phyloP scores from a whole-genome alignment of 2,113 vertebrate species.

The Puma concolor region DNA sequence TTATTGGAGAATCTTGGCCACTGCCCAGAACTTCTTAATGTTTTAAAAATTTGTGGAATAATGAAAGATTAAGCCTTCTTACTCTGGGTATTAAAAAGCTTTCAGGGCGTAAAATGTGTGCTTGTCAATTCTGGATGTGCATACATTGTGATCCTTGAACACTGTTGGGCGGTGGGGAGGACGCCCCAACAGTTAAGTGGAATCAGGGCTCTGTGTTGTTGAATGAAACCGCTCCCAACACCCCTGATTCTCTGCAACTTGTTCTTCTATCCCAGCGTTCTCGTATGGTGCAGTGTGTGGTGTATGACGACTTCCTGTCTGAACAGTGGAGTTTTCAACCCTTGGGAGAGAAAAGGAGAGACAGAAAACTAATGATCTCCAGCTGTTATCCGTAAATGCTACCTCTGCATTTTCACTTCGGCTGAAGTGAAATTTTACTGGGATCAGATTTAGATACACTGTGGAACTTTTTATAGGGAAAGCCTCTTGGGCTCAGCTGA shows the following conservation, averaged over 20 bases:
- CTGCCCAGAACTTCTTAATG: not conserved
- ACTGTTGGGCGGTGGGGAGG: accelerated
- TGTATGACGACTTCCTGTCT: constrained; percentile 89
- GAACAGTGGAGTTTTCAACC: constrained; percentile 83
- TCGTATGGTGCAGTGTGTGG: constrained; percentile 74
- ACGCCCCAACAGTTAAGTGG: not conserved
- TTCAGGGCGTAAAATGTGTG: not conserved
- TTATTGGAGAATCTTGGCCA: constrained; percentile 20
- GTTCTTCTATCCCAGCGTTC: constrained; percentile 74
- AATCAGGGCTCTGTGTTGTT: not conserved
- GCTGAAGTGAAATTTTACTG: constrained; percentile 77
- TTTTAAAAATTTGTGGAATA: constrained; percentile 39
- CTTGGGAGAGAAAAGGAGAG: constrained; percentile 81
- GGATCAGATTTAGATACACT: constrained; percentile 82
- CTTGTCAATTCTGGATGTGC: not conserved
- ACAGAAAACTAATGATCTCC: constrained; percentile 88
- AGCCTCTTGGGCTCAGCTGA: constrained; percentile 75
- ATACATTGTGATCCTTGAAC: not conserved
- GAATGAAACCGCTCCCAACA: not conserved
- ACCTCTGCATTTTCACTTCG: constrained; percentile 86
- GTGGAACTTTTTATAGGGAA: constrained; percentile 70
- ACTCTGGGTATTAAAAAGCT: not conserved
- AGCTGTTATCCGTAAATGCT: constrained; percentile 88
- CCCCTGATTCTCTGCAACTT: constrained; percentile 72
- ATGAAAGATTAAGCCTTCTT: not conserved